These are phyloP conservation scores for Paracentrotus lividus DNA, from an alignment of 53 echinoderm and acorn worm species.

Conservation along the genomic window DNA sequence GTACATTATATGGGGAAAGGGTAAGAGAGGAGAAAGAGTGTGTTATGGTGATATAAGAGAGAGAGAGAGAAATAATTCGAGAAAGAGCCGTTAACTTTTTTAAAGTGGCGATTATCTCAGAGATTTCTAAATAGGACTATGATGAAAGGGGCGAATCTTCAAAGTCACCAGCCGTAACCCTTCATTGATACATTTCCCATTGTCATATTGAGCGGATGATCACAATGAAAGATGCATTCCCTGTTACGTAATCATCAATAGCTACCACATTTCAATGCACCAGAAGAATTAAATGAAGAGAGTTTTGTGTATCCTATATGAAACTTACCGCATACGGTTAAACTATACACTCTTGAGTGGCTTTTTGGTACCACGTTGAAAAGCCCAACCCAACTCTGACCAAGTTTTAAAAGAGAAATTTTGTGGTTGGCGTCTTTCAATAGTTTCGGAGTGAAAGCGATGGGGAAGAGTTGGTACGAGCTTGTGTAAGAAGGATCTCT, in stretches of 20 bases:
- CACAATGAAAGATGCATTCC: conserved; percentile 19
- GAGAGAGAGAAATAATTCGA: neutral
- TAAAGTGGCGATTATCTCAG: conserved; percentile 37
- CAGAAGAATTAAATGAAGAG: neutral
- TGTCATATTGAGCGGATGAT: neutral
- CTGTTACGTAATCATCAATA: conserved; percentile 52
- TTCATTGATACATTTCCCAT: conserved; percentile 30
- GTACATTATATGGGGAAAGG: too few relatives aligned
- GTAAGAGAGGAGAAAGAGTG: too few relatives aligned
- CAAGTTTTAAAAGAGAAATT: neutral
- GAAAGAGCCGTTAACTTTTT: neutral
- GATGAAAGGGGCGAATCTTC: conserved; percentile 19
- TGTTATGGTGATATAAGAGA: neutral
- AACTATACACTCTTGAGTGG: conserved; percentile 41
- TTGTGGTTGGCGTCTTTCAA: conserved; percentile 22
- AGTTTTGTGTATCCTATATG: conserved; percentile 57
- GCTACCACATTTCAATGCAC: neutral
- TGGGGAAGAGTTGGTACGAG: neutral
- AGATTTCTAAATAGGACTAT: neutral
- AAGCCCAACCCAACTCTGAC: neutral
- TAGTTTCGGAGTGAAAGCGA: neutral
- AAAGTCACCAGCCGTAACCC: conserved; percentile 57
- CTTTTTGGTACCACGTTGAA: conserved; percentile 1
- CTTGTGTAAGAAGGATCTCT: conserved; percentile 33
- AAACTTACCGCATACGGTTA: neutral